Evolutionary conservation across 2,888 invertebrate genomes (phyloP).

Genomic region (Drosophila niveifrons): DNA sequence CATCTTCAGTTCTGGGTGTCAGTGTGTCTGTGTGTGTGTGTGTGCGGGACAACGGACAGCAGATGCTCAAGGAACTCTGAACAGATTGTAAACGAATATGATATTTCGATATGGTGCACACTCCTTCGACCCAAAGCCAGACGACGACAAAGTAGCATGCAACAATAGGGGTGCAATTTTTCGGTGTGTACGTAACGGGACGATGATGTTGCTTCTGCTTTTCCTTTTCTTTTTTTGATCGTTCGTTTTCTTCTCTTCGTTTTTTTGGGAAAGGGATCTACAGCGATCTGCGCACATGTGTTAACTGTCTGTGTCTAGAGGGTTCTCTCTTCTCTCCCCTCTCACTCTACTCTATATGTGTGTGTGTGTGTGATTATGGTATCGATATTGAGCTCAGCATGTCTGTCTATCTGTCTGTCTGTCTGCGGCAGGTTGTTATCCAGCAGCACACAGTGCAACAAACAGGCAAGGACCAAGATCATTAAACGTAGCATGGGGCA

Average conservation of each 20-base stretch:
- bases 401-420: constrained; percentile 65
- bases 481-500: constrained; percentile 75
- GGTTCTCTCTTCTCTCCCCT: constrained; percentile 18
- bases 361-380: constrained; percentile 53
- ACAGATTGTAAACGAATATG: constrained; percentile 81
- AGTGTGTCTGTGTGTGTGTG: too few species aligned
- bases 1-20: constrained; percentile 12
- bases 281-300: constrained; percentile 71
- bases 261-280: constrained; percentile 65
- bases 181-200: constrained; percentile 79
- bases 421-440: constrained; percentile 73
- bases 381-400: constrained; percentile 67
- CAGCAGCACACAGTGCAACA: constrained; percentile 15
- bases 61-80: constrained; percentile 67
- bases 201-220: constrained; percentile 61
- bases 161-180: constrained; percentile 79
- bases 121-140: constrained; percentile 56
- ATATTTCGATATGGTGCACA: constrained; percentile 78
- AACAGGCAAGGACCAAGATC: constrained; percentile 47
- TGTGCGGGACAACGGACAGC: constrained; percentile 45
- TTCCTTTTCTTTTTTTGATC: constrained; percentile 18
- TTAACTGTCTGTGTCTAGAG: constrained; percentile 57
- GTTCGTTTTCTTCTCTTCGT: constrained; percentile 2
- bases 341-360: constrained; percentile 15
- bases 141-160: constrained; percentile 42